phyloP scores from a whole-genome alignment of 2,888 invertebrate species.

The Drosophila neutralis region DNA sequence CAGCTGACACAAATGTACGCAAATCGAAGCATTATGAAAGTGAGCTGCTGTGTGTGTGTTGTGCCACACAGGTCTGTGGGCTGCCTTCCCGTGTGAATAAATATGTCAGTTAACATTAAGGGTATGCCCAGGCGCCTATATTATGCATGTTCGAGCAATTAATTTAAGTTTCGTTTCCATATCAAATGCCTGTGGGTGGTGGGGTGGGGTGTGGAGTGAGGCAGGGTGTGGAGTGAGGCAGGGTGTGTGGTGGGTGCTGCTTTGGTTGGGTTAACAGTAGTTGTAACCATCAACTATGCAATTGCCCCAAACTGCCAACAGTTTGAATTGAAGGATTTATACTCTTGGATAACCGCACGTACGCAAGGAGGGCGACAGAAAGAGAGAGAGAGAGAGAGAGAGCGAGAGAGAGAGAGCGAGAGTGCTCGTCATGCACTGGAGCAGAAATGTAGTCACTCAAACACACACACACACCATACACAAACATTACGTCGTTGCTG shows the following conservation, averaged over 20 bases:
- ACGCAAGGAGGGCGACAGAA: slow-evolving; percentile 28
- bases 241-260: background rate
- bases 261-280: background rate
- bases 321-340: slow-evolving; percentile 73
- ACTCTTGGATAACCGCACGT: slow-evolving; percentile 76
- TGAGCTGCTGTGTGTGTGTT: slow-evolving; percentile 34
- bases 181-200: slow-evolving; percentile 49
- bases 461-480: slow-evolving; percentile 8
- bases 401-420: background rate
- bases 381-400: background rate
- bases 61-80: slow-evolving; percentile 25
- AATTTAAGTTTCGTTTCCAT: slow-evolving; percentile 80
- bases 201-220: background rate
- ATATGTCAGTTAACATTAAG: slow-evolving; percentile 76
- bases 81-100: slow-evolving; percentile 60
- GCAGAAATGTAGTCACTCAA: slow-evolving; percentile 50
- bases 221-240: background rate
- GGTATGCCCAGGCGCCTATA: slow-evolving; percentile 67
- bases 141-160: slow-evolving; percentile 78
- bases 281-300: slow-evolving; percentile 7
- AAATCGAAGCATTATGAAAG: slow-evolving; percentile 73
- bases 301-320: slow-evolving; percentile 27
- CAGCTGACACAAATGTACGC: slow-evolving; percentile 64
- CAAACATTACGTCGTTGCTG: slow-evolving; percentile 27
- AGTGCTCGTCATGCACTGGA: slow-evolving; percentile 46